Evolutionary conservation across 2,888 invertebrate species (phyloP), one percentile per base, ranked within the genome.

Genomic region (Drosophila hawaiiensis): DNA sequence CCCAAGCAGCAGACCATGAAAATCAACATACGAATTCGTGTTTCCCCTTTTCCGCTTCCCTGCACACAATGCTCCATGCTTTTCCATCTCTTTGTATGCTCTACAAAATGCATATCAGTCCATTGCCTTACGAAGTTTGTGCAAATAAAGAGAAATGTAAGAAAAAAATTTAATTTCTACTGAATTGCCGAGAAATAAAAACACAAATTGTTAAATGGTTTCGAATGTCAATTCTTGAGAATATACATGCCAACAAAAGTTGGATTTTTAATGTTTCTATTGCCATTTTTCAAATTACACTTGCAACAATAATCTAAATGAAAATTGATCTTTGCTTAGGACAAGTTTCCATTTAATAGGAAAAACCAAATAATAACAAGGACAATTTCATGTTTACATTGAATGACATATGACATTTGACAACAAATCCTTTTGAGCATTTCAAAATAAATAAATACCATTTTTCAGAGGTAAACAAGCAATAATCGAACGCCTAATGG

Each of bases 1-100:
- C 68, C 68, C 69, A 87, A 66, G 86, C 91, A 86, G 60, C 91
- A 79, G 79, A 89, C 87, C 91, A 84, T 86, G 78, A 87, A 89
- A 91, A 90, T 87, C 91, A 90, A 82, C 87, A 91, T 84, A 72
- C 85, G 84, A 68, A 69, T 71, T 76, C 68, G 37, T 66, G 63
- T 47, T 50, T 49, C 55, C 53, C 49, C 29, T 5, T 63, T 67
- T 68, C 41, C 49, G 59, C 56, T 65, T 71, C 39, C 59, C 47
- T 64, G 68, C 64, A 65, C 64, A 68, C 37, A 25, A 29, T 43
- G 39, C 58, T 49, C 16, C 39, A 67, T 63, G 60, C 52, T 66
- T 28, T 60, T 54, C 39, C 56, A 55, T 62, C 39, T 60, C 55
- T 61, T 73, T 77, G 60, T 66, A 41, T 68, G 76, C 72, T 60